phyloP scores from a whole-genome alignment of 2,797 vertebrate species.

The Nasua narica region DNA sequence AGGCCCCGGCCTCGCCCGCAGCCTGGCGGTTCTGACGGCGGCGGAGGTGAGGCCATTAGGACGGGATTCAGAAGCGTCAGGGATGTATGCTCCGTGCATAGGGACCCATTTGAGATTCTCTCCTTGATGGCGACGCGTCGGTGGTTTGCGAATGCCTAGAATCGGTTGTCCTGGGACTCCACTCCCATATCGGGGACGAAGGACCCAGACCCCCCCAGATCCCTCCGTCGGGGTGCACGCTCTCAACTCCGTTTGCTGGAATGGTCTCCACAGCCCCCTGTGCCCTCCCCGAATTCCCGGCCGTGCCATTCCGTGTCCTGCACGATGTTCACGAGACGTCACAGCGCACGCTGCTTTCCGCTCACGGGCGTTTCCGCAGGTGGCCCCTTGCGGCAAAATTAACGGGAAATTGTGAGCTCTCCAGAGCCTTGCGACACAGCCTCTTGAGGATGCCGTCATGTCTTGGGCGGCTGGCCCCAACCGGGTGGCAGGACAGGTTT shows the following conservation, averaged over 20 bases:
- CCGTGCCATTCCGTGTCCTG: not conserved
- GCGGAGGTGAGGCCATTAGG: no score
- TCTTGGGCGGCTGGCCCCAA: no score
- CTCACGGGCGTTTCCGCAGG: not conserved
- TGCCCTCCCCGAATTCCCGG: not conserved
- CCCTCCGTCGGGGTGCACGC: not conserved
- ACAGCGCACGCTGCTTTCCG: no score
- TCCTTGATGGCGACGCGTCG: accelerated
- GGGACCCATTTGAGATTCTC: accelerated
- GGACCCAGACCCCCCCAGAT: not conserved
- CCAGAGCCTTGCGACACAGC: not conserved
- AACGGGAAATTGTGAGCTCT: not conserved
- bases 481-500: no score
- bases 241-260: not conserved
- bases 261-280: not conserved
- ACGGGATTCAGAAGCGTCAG: no score
- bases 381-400: not conserved
- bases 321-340: not conserved
- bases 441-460: not conserved
- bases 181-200: not conserved
- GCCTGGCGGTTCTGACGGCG: no score
- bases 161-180: accelerated
- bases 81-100: accelerated
- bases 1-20: no score
- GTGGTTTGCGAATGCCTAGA: accelerated